Evolutionary conservation across 92 coral and sea anemone species (phyloP).

Genomic region (Nematostella vectensis): DNA sequence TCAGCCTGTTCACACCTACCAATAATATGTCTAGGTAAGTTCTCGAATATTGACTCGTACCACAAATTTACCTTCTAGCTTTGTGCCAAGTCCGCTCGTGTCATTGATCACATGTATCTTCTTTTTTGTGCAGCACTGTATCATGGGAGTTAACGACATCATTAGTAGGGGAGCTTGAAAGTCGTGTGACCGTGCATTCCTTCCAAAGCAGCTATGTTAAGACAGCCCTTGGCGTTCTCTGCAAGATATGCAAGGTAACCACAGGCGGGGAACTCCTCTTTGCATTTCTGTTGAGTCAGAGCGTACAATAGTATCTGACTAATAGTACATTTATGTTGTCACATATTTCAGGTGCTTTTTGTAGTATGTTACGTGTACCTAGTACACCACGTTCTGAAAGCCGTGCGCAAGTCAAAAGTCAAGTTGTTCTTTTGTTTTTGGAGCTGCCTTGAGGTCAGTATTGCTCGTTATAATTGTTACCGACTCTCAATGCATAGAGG

Average conservation of each 20-base stretch:
- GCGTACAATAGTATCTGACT: not conserved
- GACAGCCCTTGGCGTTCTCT: conserved; percentile 13
- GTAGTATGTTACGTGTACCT: conserved; percentile 28
- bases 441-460: conserved; percentile 17
- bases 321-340: not conserved
- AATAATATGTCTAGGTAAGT: conserved; percentile 46
- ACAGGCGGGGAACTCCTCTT: not conserved
- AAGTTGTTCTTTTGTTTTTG: conserved; percentile 16
- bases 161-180: conserved; percentile 14
- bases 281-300: not conserved
- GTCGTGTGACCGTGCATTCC: conserved; percentile 23
- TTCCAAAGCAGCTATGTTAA: conserved; percentile 29
- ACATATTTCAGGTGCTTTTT: conserved; percentile 37
- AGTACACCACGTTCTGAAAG: conserved; percentile 24
- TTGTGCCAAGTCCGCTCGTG: no score
- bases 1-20: conserved; percentile 36
- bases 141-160: conserved; percentile 35
- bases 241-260: conserved; percentile 50
- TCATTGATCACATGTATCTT: no score
- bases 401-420: not conserved
- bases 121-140: conserved; percentile 6
- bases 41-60: not conserved
- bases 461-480: no score
- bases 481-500: no score
- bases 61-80: no score